Percentiles rank a stretch among this genome's conserved stretches.
Conservation (phyloP, 2,888 invertebrate genomes). For the Amorpha juglandis region DNA sequence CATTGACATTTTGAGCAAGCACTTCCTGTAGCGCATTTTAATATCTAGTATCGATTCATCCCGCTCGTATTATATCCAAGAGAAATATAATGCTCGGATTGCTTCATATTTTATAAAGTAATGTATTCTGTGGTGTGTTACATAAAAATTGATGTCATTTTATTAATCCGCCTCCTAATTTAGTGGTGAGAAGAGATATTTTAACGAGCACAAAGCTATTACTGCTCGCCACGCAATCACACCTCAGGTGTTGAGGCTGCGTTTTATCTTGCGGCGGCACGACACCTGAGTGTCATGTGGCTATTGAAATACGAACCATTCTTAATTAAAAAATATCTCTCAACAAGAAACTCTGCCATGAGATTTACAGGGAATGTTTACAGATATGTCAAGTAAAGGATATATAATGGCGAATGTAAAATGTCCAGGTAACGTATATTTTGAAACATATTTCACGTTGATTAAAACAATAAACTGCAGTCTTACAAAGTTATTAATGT, state of each 20-base stretch:
- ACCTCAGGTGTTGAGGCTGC: conserved; percentile 44
- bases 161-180: conserved; percentile 52
- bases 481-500: too few relatives aligned
- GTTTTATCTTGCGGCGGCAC: conserved; percentile 16
- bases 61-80: not conserved
- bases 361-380: not conserved
- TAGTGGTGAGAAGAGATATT: conserved; percentile 58
- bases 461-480: too few relatives aligned
- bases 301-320: not conserved
- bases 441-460: not conserved
- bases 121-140: conserved; percentile 33
- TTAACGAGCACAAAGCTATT: conserved; percentile 53
- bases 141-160: conserved; percentile 43
- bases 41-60: conserved; percentile 3
- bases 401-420: not conserved
- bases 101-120: conserved; percentile 22
- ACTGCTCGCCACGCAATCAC: conserved; percentile 48
- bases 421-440: too few relatives aligned
- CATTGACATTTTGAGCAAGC: conserved; percentile 16
- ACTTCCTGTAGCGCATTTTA: conserved; percentile 11
- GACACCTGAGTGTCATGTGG: conserved; percentile 4
- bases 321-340: conserved; percentile 7
- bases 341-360: not conserved
- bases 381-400: not conserved
- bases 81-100: conserved; percentile 14